Base-by-base conservation (phyloP, 2,888 invertebrate species). In the Scelioninae gen. 1 region DNA sequence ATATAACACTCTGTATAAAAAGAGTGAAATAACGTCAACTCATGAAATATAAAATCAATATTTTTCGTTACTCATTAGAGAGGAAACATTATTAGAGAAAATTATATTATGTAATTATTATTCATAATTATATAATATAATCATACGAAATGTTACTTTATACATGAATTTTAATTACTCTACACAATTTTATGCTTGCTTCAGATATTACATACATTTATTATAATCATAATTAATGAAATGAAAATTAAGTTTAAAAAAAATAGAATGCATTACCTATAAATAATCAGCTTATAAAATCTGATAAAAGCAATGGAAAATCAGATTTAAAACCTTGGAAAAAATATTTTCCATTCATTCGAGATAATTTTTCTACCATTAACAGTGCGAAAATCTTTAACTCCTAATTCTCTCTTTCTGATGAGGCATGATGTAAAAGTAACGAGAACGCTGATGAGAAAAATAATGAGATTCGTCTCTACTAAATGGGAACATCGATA, bases 381-480 rank as follows among this genome's bases (percentile, higher is more conserved):
- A 58, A 58, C 40, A 15, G 11, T 10, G 40, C 9, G 8, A 23
- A 58, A 58, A 23, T 58, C 58, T 15, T 23, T 40, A 40, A 29
- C 23, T n/a, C 38, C 16, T 23, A 40, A n/a, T n/a, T 11, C 7
- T n/a, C 23, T 40, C 23, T 23, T 11, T 32, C 1, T 40, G 58
- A 58, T 40, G 23, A 58, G 58, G 23, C 16, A 40, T 40, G 38
- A 40, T 56, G 56, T 15, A 58, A 58, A 58, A 40, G 23, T 58
- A 58, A 58, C 38, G 58, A 58, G 58, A 40, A 40, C 40, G 23
- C 40, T 58, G 58, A 58, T 40, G 40, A 10, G 23, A 58, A 56
- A 58, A 58, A 23, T 58, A 58, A 58, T 58, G 58, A 58, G 58
- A 58, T 58, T 58, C 40, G 40, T 40, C 40, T 23, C n/a, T 40